These are phyloP conservation scores for Yponomeuta malinellus DNA, from an alignment of 2,888 invertebrate species.

Conservation along the genomic window DNA sequence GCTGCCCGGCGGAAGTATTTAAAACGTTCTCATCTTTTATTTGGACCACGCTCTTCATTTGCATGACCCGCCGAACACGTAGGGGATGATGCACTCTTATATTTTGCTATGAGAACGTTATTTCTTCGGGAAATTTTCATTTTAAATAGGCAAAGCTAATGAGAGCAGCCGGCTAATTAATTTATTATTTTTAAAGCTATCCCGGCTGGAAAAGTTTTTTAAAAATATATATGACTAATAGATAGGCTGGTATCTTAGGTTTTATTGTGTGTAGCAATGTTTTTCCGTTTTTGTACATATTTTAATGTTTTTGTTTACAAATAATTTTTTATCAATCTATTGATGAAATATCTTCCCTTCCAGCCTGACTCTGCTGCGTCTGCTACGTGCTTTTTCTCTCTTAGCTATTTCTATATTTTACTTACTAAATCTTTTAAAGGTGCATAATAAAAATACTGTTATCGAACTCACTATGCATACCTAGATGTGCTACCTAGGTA, in stretches of 20 bases:
- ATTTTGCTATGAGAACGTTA: slow-evolving; percentile 60
- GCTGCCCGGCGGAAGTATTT: slow-evolving; percentile 53
- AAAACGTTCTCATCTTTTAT: slow-evolving; percentile 70
- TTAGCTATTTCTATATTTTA: too few relatives aligned
- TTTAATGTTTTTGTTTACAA: neutral
- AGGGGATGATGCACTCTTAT: slow-evolving; percentile 66
- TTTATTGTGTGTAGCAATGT: neutral
- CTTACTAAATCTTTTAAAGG: too few relatives aligned
- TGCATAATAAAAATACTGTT: too few relatives aligned
- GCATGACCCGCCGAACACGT: slow-evolving; percentile 54
- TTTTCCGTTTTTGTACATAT: too few relatives aligned
- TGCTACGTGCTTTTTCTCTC: too few relatives aligned
- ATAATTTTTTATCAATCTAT: too few relatives aligned
- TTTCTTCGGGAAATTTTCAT: slow-evolving; percentile 34
- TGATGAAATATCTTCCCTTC: too few relatives aligned
- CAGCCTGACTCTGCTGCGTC: too few relatives aligned
- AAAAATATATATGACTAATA: neutral
- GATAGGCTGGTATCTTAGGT: neutral
- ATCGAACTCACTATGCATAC: neutral
- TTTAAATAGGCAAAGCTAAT: slow-evolving; percentile 6
- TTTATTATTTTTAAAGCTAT: slow-evolving; percentile 14
- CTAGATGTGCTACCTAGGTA: neutral
- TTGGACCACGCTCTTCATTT: slow-evolving; percentile 62
- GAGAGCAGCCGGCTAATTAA: slow-evolving; percentile 26
- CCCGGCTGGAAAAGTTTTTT: neutral